Evolutionary conservation across 2,113 vertebrate species (phyloP).

Genomic region (Cephalopholis sonnerati): DNA sequence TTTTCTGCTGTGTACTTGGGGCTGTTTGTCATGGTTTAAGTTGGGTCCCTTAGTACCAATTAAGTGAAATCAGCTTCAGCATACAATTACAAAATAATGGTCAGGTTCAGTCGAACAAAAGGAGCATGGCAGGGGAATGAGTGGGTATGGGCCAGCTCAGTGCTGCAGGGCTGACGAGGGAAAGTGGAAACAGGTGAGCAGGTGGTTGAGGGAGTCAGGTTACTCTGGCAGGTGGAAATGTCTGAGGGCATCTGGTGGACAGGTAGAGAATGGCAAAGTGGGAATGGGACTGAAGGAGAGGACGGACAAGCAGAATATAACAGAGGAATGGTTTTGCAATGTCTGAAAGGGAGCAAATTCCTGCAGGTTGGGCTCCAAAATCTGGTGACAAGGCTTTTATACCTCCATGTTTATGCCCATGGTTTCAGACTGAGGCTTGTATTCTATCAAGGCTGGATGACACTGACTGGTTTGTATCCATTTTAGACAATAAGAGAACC

Average conservation of each 20-base stretch:
- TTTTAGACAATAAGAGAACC: background rate
- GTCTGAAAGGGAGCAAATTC: background rate
- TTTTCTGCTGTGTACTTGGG: too few relatives aligned
- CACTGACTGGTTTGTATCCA: background rate
- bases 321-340: too few relatives aligned
- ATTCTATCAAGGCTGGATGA: background rate
- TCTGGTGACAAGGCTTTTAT: background rate
- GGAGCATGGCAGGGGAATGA: too few relatives aligned
- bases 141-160: too few relatives aligned
- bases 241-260: background rate
- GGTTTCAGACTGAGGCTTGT: background rate
- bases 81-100: too few relatives aligned
- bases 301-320: too few relatives aligned
- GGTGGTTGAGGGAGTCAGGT: background rate
- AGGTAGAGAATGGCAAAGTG: background rate
- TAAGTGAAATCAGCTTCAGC: too few relatives aligned
- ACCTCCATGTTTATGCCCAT: background rate
- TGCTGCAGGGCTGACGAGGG: background rate
- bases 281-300: background rate
- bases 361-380: background rate
- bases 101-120: too few relatives aligned
- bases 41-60: too few relatives aligned
- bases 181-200: background rate
- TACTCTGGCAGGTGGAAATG: too few relatives aligned
- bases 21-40: too few relatives aligned